Conservation (phyloP, 92 coral and sea anemone species). For the Palythoa grandis region DNA sequence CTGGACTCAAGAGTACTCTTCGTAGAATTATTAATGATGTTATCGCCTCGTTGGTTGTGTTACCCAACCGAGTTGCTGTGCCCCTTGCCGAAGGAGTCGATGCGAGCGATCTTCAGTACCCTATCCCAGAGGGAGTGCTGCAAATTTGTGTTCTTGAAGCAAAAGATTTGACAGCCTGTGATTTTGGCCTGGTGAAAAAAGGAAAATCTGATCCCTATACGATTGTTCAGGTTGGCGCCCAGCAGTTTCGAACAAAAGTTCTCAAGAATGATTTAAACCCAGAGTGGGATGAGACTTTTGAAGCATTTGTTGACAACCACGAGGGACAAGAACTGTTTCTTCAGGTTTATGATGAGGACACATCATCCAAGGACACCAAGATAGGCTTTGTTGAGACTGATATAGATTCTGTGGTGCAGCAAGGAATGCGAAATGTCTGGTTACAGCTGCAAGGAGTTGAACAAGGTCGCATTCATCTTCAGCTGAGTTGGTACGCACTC, state of each 20-base stretch:
- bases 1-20: constrained; percentile 94
- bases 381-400: constrained; percentile 80
- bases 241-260: constrained; percentile 86
- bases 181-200: constrained; percentile 79
- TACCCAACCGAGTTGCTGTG: constrained; percentile 91
- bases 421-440: constrained; percentile 88
- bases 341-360: constrained; percentile 86
- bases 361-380: constrained; percentile 80
- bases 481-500: constrained; percentile 76
- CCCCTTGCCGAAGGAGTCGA: constrained; percentile 94
- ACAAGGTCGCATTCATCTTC: constrained; percentile 76
- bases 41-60: constrained; percentile 86
- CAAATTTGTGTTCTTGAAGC: constrained; percentile 90
- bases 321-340: constrained; percentile 86
- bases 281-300: constrained; percentile 91
- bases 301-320: constrained; percentile 90
- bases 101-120: constrained; percentile 93
- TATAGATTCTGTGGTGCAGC: constrained; percentile 80
- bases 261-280: constrained; percentile 77
- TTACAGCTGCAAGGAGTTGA: constrained; percentile 93
- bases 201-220: constrained; percentile 96
- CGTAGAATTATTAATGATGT: constrained; percentile 91
- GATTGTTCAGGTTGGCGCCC: constrained; percentile 85
- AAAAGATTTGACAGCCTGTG: constrained; percentile 77
- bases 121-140: constrained; percentile 94